Evolutionary conservation across 2,113 vertebrate species (phyloP), one percentile per base, ranked within the genome.

Genomic region (Prunella himalayana): DNA sequence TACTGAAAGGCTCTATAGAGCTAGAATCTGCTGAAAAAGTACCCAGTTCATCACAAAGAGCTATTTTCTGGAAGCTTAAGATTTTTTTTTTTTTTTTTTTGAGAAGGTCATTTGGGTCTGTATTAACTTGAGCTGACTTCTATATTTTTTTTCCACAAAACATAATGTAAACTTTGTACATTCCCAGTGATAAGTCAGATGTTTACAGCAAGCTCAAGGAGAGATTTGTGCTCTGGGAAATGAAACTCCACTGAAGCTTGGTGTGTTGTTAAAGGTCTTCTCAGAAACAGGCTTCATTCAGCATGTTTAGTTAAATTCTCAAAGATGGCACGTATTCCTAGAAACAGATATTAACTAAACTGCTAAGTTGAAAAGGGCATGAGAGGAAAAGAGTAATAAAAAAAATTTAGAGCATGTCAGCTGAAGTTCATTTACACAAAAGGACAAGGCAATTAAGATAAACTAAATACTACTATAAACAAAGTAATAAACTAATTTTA

Each of bases 291-390:
- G 31, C 44, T 92, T 82, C 51, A 27, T 86, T 95, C 59, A 42
- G 51, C 23, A 33, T 63, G n/a, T 93, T 90, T 76, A 61, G 75
- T 71, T 85, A 44, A 61, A 76, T 96, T 95, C 63, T 93, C 66
- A 49, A 77, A 81, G 73, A 79, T 6, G 22, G 19, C 17, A n/a
- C 72, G 72, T 94, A 33, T 96, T 94, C 92, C 61, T 81, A 90
- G 94, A 97, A 93, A 63, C 61, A 83, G 64, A 59, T 86, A 64
- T 39, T 95, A 94, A 95, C 95, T 97, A 97, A 94, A 45, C 82
- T 85, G 85, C 68, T 82, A 54, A 90, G 84, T 61, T 81, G n/a
- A 77, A 93, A 76, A 90, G 76, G 66, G 27, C 66, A 45, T 63
- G 61, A 91, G 77, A 76, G 37, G 41, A 82, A 63, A 80, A 83